phyloP scores from a whole-genome alignment of 2,888 invertebrate genomes.

The Ceramica pisi region DNA sequence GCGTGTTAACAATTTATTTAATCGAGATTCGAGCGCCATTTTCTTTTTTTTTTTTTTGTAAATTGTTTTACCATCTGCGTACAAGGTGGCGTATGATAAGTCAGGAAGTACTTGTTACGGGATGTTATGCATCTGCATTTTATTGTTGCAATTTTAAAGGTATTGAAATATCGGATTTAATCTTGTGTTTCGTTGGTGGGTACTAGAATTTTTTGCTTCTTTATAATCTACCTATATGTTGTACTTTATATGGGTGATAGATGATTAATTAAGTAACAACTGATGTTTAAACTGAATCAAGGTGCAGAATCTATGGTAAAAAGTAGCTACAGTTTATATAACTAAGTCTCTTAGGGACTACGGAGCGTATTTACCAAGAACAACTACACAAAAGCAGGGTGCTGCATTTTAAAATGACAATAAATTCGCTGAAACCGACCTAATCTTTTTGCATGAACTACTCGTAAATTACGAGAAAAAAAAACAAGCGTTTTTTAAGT shows the following conservation, averaged over 20 bases:
- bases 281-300: not conserved
- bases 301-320: not conserved
- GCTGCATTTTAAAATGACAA: conserved; percentile 35
- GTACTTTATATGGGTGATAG: not conserved
- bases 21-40: conserved; percentile 77
- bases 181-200: not conserved
- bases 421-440: conserved; percentile 25
- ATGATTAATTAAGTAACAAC: not conserved
- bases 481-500: conserved; percentile 40
- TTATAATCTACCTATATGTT: too few species aligned
- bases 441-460: conserved; percentile 43
- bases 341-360: too few species aligned
- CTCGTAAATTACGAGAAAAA: conserved; percentile 42
- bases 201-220: not conserved
- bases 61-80: conserved; percentile 78
- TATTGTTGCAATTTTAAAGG: conserved; percentile 56
- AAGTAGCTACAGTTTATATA: not conserved
- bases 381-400: not conserved
- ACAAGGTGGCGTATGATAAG: conserved; percentile 83
- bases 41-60: conserved; percentile 66
- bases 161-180: conserved; percentile 46
- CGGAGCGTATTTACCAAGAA: not conserved
- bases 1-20: conserved; percentile 87
- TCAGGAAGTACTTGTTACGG: conserved; percentile 79
- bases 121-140: conserved; percentile 66